A percentile compares a stretch with the other conserved stretches of the same genome.
Conservation (phyloP, 64 coral and sea anemone genomes). For the Stichodactyla mertensii region DNA sequence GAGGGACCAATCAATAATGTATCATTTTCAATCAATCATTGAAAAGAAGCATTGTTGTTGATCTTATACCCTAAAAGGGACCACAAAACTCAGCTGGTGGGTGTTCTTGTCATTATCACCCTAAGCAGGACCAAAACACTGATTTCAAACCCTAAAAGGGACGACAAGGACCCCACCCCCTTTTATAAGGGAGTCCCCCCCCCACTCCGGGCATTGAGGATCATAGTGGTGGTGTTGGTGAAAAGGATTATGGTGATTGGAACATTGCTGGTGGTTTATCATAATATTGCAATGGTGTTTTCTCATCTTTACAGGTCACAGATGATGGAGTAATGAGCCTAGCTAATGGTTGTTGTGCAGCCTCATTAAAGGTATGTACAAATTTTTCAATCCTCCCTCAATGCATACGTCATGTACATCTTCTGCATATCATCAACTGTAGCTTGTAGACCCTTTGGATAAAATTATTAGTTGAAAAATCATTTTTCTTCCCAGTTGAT, state of each 20-base stretch:
- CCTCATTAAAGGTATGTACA: constrained; percentile 40
- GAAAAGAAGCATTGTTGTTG: too few relatives aligned
- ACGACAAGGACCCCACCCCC: too few relatives aligned
- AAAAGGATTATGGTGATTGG: background rate
- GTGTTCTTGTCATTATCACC: too few relatives aligned
- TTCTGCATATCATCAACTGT: background rate
- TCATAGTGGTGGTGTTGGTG: background rate
- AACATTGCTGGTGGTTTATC: background rate
- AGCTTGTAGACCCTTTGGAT: too few relatives aligned
- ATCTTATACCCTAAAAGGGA: too few relatives aligned
- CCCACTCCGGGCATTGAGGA: background rate
- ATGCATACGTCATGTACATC: background rate
- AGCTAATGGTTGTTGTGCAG: constrained; percentile 40
- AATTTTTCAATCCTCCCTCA: background rate
- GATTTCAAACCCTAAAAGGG: too few relatives aligned
- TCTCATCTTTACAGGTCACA: constrained; percentile 27
- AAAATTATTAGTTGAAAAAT: too few relatives aligned
- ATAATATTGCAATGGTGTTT: background rate
- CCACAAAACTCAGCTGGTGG: too few relatives aligned
- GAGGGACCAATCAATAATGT: too few relatives aligned
- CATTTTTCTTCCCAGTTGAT: too few relatives aligned
- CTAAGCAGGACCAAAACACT: too few relatives aligned
- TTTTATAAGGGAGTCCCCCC: background rate
- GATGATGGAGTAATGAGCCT: constrained; percentile 53
- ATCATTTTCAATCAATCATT: too few relatives aligned